These are phyloP conservation scores for Gallinago paraguaiae DNA, from an alignment of 2,113 vertebrate species.

Conservation along the genomic window DNA sequence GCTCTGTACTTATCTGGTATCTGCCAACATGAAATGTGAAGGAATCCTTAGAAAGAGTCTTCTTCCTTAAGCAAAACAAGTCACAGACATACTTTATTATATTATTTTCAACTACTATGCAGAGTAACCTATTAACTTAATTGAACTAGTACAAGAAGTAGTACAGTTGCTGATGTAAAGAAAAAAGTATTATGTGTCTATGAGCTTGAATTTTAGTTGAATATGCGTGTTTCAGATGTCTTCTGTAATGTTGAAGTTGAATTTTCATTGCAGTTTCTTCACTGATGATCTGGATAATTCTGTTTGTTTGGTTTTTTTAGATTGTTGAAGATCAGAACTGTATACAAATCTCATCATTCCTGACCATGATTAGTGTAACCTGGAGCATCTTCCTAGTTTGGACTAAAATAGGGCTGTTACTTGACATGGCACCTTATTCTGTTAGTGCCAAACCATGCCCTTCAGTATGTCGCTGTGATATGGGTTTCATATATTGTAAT, in stretches of 20 bases:
- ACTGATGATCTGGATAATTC: slow-evolving; percentile 60
- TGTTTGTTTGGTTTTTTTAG: slow-evolving; percentile 77
- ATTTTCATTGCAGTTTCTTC: slow-evolving; percentile 34
- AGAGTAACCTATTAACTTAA: neutral
- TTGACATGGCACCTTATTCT: slow-evolving; percentile 86
- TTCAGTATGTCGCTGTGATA: slow-evolving; percentile 92
- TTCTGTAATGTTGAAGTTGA: slow-evolving; percentile 34
- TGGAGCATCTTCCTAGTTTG: slow-evolving; percentile 91
- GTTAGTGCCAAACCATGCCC: slow-evolving; percentile 91
- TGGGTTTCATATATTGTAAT: slow-evolving; percentile 98
- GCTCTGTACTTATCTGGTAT: neutral
- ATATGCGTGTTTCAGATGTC: neutral
- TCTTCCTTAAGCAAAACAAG: neutral
- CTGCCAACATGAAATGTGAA: neutral
- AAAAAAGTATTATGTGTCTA: neutral
- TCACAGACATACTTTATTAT: neutral
- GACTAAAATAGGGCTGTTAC: slow-evolving; percentile 90
- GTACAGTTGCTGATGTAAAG: neutral
- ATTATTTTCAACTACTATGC: neutral
- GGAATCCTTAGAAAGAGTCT: neutral
- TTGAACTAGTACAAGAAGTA: neutral
- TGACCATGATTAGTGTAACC: slow-evolving; percentile 92
- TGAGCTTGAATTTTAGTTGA: neutral
- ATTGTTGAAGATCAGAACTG: slow-evolving; percentile 78
- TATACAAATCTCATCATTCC: slow-evolving; percentile 77